Base-by-base conservation (phyloP, 2,797 vertebrate species). In the Odontamblyopus rebecca region DNA sequence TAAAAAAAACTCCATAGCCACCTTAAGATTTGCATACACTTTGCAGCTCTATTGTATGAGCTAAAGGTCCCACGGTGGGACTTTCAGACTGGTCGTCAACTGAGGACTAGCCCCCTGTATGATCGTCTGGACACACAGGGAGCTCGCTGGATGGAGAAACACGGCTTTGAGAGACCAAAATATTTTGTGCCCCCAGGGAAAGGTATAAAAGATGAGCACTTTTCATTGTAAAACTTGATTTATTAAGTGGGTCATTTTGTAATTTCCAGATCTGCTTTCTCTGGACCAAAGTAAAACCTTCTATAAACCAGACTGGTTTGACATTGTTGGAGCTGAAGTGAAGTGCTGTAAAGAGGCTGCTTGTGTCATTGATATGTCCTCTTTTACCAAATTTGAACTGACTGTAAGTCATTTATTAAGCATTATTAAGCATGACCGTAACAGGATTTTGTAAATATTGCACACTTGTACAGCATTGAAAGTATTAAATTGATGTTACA, bases 301-400 rank as follows among this genome's bases (percentile, higher is more conserved):
- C 91, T 99, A 98, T 83, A 99, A 98, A 80, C 98, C 98, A 0
- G 97, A 99, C 86, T 99, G 98, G 98, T 99, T 99, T 83, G 97
- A 99, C 82, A 98, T 99, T 0, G 98, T 99, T 53, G 97, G 96
- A 57, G 92, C 95, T 0, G 98, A 99, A 89, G 98, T 99, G 76
- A 98, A 98, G 89, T 98, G 97, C 93, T 98, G 98, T 83, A 99
- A 99, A 88, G 98, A 99, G 82, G 98, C 97, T 0, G 97, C 98
- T 65, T 99, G 96, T 78, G 96, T 98, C 77, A 98, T 99, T 7
- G 98, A 99, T 93, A 99, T 99, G 98, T 99, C 98, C 0, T 99
- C 98, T 79, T 99, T 99, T 84, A 99, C 98, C 63, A 99, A 99
- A 92, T 99, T 99, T 67, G 98, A 99, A 83, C 95, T 99, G 78